Base-by-base conservation (phyloP, 64 coral and sea anemone genomes). In the Pocillopora verrucosa region DNA sequence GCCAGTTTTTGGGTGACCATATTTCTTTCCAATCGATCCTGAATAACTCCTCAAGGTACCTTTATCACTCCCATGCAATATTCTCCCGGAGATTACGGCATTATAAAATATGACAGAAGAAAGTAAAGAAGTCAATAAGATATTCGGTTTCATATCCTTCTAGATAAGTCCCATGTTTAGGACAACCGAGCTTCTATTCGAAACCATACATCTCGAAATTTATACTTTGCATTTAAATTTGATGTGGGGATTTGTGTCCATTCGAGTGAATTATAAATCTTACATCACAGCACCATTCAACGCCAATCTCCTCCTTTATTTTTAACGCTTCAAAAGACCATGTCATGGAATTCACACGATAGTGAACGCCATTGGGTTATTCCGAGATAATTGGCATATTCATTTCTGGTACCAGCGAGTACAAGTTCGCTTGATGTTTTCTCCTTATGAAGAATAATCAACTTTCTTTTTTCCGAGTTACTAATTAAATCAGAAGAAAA, bases 221-320 rank as follows among this genome's bases (percentile, higher is more conserved):
- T 56, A 19, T 38, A 19, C 41, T 72, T 36, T 84, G 58, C 11
- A 20, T 30, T 11, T 20, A 20, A 13, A 56, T 30, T 22, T 13
- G 22, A 51, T 70, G 17, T 69, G 17, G 20, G 15, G 16, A 25
- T 72, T 72, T 9, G 36, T 70, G 26, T 37, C 63, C 65, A 72
- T 57, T 13, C 82, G 36, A 68, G 12, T 26, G 56, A 37, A 85
- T 85, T 85, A 85, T 41, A 85, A 85, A 85, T 85, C 82, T 85
- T 85, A 85, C 82, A 85, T 85, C 82, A 85, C 82, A 85, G 82
- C 82, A 56, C 36, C 82, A 85, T 85, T 85, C 82, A 85, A 85
- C 26, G 37, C 57, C 38, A 11, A 65, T 38, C 41, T 38, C 63
- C 82, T 72, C 34, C 56, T 81, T 81, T 81, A 62, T 72, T 68